A percentile compares a stretch with the other conserved stretches of the same genome.
These are phyloP conservation scores for Ophiothrix spiculata DNA, from an alignment of 35 echinoderm and acorn worm genomes.

Conservation along the genomic window DNA sequence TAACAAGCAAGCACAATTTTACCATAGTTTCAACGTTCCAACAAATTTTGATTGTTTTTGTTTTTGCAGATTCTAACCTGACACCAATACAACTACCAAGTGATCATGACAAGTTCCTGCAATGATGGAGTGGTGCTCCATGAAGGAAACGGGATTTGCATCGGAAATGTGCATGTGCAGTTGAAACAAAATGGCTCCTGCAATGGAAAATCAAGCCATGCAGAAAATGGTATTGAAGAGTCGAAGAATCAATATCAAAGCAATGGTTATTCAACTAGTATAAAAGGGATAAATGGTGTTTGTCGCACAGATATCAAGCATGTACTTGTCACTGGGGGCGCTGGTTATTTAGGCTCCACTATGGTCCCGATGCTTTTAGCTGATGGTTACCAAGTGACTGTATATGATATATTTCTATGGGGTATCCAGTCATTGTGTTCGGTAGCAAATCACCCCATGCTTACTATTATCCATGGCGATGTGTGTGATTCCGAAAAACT, in stretches of 20 bases:
- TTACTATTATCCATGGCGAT: conserved; percentile 49
- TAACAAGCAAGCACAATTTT: no score
- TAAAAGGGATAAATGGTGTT: neutral
- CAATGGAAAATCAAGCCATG: neutral
- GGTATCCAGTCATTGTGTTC: conserved; percentile 42
- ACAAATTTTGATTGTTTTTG: no score
- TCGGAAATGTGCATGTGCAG: no score
- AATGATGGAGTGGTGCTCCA: no score
- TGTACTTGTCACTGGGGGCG: conserved; percentile 68
- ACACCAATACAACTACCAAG: no score
- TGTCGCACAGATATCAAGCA: neutral
- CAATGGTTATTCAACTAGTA: neutral
- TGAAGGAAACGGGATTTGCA: no score
- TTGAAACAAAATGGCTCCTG: no score
- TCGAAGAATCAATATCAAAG: no score
- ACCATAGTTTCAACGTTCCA: no score
- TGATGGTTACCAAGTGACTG: conserved; percentile 43
- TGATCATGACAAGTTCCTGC: no score
- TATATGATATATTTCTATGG: conserved; percentile 64
- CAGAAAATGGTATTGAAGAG: neutral
- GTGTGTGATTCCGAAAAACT: conserved; percentile 28
- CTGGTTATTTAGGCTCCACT: conserved; percentile 64
- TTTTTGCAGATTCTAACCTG: no score
- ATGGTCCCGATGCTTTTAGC: conserved; percentile 62
- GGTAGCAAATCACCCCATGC: conserved; percentile 36